Conservation (phyloP, 2,888 invertebrate genomes). For the Aphodius sticticus region DNA sequence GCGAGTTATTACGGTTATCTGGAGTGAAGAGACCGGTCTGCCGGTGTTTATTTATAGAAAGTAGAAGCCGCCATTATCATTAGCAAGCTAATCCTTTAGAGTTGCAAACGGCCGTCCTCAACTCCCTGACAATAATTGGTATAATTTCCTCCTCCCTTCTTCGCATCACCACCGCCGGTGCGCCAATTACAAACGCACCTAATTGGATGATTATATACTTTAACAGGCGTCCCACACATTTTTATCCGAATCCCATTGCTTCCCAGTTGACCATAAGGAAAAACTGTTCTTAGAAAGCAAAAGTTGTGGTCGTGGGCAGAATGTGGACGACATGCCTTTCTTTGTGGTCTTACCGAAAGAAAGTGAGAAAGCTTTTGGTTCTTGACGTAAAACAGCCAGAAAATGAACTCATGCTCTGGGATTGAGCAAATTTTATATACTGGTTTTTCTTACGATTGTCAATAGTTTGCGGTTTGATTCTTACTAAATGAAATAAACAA, state of each 20-base stretch:
- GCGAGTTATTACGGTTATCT: background rate
- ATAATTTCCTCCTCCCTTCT: background rate
- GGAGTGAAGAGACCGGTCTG: background rate
- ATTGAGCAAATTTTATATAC: too few species aligned
- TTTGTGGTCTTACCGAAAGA: too few species aligned
- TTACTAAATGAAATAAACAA: too few species aligned
- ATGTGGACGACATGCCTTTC: background rate
- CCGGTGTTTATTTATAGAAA: background rate
- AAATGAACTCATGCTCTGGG: too few species aligned
- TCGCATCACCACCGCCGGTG: background rate
- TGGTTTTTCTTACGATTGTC: too few species aligned
- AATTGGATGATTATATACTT: background rate
- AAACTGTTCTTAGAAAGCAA: background rate
- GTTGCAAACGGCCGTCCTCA: background rate
- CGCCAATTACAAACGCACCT: background rate
- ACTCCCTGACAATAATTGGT: background rate
- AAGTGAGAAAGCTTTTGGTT: background rate
- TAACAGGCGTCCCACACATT: background rate
- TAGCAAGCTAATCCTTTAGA: background rate
- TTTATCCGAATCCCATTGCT: background rate
- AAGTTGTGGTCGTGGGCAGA: background rate
- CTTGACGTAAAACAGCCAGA: background rate
- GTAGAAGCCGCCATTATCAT: background rate
- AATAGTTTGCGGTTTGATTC: too few species aligned
- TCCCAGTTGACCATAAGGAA: background rate